These are phyloP conservation scores for Zygogramma bicolorata DNA, from an alignment of 2,888 invertebrate genomes.

Conservation along the genomic window DNA sequence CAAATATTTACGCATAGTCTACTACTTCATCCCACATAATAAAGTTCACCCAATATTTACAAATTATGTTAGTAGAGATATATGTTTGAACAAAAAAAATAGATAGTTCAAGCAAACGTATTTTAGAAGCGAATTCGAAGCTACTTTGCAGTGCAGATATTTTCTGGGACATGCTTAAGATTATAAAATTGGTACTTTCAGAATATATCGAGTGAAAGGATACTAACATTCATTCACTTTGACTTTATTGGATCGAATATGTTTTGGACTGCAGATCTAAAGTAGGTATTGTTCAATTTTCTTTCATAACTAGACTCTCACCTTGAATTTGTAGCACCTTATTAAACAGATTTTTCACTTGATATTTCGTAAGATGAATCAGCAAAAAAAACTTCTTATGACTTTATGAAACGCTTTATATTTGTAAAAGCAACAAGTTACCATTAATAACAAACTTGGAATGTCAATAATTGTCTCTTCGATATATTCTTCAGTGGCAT, in stretches of 20 bases:
- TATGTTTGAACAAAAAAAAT: background rate
- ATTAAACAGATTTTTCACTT: no score
- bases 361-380: no score
- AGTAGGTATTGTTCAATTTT: no score
- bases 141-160: conserved; percentile 33
- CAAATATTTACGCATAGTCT: background rate
- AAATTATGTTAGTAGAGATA: background rate
- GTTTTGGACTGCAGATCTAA: no score
- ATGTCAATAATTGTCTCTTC: background rate
- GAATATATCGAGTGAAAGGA: conserved; percentile 25
- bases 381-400: no score
- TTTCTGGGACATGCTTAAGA: background rate
- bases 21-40: background rate
- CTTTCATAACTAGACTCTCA: no score
- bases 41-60: background rate
- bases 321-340: no score
- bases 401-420: background rate
- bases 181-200: background rate
- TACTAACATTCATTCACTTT: no score
- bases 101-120: background rate
- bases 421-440: no score
- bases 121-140: conserved; percentile 13
- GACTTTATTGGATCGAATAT: no score
- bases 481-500: background rate
- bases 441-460: background rate